A percentile compares a stretch with the other conserved stretches of the same genome.
Evolutionary conservation across 2,888 invertebrate species (phyloP).

Genomic region (Papilio gigon): DNA sequence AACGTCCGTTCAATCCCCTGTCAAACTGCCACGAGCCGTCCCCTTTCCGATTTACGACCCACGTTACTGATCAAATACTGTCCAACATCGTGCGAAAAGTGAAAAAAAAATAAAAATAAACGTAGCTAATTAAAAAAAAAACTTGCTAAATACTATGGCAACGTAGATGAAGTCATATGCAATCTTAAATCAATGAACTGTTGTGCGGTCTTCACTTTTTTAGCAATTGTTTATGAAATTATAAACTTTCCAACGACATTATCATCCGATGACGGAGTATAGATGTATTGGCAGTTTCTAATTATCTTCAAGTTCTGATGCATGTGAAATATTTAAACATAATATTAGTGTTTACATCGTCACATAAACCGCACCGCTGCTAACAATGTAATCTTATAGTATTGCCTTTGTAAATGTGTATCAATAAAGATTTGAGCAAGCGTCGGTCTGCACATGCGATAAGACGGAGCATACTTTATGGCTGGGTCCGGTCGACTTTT

Average conservation of each 20-base stretch:
- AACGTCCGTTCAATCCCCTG: constrained; percentile 19
- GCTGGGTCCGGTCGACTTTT: constrained; percentile 15
- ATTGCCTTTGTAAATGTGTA: not conserved
- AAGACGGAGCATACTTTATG: constrained; percentile 21
- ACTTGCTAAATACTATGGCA: no score
- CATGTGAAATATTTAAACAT: no score
- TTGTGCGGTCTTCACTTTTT: no score
- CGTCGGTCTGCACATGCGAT: constrained; percentile 16
- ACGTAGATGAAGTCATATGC: not conserved
- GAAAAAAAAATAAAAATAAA: not conserved
- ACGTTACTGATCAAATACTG: constrained; percentile 18
- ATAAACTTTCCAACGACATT: no score
- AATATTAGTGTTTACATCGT: no score
- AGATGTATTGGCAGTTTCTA: no score
- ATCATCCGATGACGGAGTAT: no score
- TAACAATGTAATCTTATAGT: constrained; percentile 2
- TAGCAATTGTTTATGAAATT: no score
- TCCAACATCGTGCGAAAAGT: not conserved
- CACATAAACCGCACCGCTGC: not conserved
- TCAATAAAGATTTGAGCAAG: constrained; percentile 8
- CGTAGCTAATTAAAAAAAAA: not conserved
- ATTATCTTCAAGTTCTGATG: no score
- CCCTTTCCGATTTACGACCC: constrained; percentile 18
- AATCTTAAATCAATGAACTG: no score
- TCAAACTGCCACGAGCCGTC: constrained; percentile 26